Conservation (phyloP, 2,888 invertebrate genomes). For the Sepioteuthis lessoniana region DNA sequence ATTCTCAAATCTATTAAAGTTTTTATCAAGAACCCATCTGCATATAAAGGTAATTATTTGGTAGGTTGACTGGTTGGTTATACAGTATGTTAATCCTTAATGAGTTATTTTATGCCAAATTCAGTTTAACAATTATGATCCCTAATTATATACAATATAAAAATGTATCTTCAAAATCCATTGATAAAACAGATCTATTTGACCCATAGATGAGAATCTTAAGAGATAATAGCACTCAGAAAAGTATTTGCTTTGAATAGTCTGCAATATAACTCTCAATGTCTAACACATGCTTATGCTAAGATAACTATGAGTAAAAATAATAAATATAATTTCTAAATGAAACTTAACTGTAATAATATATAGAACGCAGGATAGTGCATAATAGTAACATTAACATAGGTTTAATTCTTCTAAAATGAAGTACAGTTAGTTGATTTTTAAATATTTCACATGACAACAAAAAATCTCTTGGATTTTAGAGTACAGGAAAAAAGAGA, state of each 20-base stretch:
- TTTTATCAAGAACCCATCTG: no score
- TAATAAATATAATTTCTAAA: neutral
- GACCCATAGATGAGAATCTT: no score
- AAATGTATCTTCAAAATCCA: no score
- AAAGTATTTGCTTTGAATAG: neutral
- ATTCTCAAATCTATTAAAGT: no score
- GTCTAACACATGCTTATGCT: neutral
- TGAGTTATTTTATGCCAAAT: no score
- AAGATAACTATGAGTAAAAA: neutral
- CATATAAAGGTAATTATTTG: no score
- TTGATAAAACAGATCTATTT: no score
- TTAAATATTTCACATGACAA: slow-evolving; percentile 8
- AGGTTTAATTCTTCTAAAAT: neutral
- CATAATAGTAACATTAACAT: neutral
- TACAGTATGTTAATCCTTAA: no score
- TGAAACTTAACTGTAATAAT: neutral
- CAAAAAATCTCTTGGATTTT: neutral
- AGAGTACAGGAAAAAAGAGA: neutral
- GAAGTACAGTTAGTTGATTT: neutral
- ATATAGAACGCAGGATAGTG: neutral
- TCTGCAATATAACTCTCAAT: neutral
- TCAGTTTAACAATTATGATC: no score
- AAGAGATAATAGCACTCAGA: no score
- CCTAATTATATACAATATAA: no score
- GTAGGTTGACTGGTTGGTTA: no score